phyloP scores from a whole-genome alignment of 1,140 invertebrate genomes.

The Chironomus tepperi region DNA sequence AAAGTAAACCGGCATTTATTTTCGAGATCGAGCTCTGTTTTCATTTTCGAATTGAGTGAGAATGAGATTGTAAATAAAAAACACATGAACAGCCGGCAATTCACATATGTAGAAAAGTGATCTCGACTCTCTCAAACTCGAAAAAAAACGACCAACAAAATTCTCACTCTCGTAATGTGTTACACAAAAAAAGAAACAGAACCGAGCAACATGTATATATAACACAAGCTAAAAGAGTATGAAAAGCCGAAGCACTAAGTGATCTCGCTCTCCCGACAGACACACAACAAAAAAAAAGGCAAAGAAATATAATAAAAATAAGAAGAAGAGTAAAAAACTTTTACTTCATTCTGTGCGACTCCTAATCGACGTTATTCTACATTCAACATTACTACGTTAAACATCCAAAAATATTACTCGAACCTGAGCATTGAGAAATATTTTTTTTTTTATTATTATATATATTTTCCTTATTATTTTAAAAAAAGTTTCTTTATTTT shows the following conservation, averaged over 20 bases:
- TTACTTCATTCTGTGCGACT: constrained; percentile 20
- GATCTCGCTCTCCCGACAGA: not conserved
- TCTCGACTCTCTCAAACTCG: not conserved
- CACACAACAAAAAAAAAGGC: not conserved
- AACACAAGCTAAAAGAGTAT: not conserved
- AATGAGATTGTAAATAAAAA: constrained; percentile 10
- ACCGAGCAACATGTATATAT: not conserved
- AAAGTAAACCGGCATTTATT: not conserved
- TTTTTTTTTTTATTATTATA: constrained; percentile 3
- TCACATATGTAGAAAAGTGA: not conserved
- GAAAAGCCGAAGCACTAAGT: not conserved
- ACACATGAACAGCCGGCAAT: constrained; percentile 5
- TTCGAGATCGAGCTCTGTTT: not conserved
- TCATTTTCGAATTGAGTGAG: not conserved
- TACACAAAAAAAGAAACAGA: not conserved
- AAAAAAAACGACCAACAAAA: not conserved
- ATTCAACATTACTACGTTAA: constrained; percentile 21
- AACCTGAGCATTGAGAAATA: not conserved
- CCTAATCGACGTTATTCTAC: constrained; percentile 10
- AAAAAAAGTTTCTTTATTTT: not conserved
- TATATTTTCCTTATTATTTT: not conserved
- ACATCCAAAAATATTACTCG: constrained; percentile 4
- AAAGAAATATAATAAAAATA: not conserved
- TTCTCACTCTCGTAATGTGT: too few relatives aligned
- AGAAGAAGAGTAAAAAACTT: constrained; percentile 1